Evolutionary conservation across 2,888 invertebrate species (phyloP), one percentile per base, ranked within the genome.

Genomic region (Meghimatium bilineatum): DNA sequence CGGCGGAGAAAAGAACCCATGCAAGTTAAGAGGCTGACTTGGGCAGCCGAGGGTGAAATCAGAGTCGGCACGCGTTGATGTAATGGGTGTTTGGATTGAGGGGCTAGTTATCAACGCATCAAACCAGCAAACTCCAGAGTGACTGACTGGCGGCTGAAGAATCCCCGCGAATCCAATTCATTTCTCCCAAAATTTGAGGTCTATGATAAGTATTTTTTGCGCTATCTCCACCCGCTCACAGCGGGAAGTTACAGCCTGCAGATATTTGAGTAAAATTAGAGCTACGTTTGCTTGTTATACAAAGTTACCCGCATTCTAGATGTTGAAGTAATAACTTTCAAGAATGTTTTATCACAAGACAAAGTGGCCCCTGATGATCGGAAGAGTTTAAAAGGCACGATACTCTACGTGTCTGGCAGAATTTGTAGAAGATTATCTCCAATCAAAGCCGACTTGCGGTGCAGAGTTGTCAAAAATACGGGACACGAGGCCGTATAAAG

Each of bases 381-480:
- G 29, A 38, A 81, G 44, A 80, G 81, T 81, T 81, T 74, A 81
- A 74, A 81, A 81, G 74, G 60, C 74, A 81, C 74, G 66, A 81
- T 23, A 32, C 81, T 60, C 69, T 60, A 29, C 72, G 74, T 74
- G 74, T 74, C 74, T 38, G 63, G 29, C 38, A 63, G 72, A 32
- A 72, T 74, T 72, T 72, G 72, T 44, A 49, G 44, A 34, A 60
- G 81, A 81, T 81, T 81, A 81, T 74, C 81, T 81, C 44, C 29
- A 60, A 63, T 74, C 74, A 81, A 63, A 81, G 74, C 72, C 72
- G 74, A 60, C 81, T 81, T 81, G 74, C 63, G 66, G 74, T 74
- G 63, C 81, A 12, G 74, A 81, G 74, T 81, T 81, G 81, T 81
- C 74, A 81, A 81, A 81, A 81, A 81, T 81, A 81, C 74, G 81